Conservation (phyloP, 2,113 vertebrate genomes). For the Microtus pennsylvanicus region DNA sequence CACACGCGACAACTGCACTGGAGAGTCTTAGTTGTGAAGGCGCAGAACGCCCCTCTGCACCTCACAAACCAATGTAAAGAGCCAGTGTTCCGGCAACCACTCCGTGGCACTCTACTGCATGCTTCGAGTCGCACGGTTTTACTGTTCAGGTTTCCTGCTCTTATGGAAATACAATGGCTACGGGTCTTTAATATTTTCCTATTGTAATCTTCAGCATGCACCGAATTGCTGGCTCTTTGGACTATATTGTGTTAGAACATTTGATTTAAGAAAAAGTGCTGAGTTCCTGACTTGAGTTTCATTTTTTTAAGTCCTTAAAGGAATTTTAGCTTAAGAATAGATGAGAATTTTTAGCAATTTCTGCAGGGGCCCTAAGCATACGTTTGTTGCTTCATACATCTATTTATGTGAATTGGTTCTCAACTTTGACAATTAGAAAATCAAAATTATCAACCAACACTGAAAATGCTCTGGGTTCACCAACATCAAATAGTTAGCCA, state of each 20-base stretch:
- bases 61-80: rapidly evolving
- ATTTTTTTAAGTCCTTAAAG: no score
- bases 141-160: not conserved
- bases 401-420: not conserved
- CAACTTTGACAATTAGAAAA: not conserved
- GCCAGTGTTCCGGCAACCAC: not conserved
- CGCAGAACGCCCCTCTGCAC: not conserved
- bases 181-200: not conserved
- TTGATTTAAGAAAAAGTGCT: not conserved
- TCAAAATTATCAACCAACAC: no score
- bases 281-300: not conserved
- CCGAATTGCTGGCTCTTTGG: not conserved
- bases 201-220: not conserved
- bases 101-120: not conserved
- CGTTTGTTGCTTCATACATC: not conserved
- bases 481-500: not conserved
- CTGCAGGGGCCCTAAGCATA: not conserved
- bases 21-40: not conserved
- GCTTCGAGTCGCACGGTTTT: not conserved
- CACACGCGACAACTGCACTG: not conserved
- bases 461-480: no score
- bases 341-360: not conserved
- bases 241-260: not conserved
- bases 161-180: not conserved
- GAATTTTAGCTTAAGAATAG: not conserved